Base-by-base conservation (phyloP, 2,113 vertebrate genomes). In the Oostethus manadensis region DNA sequence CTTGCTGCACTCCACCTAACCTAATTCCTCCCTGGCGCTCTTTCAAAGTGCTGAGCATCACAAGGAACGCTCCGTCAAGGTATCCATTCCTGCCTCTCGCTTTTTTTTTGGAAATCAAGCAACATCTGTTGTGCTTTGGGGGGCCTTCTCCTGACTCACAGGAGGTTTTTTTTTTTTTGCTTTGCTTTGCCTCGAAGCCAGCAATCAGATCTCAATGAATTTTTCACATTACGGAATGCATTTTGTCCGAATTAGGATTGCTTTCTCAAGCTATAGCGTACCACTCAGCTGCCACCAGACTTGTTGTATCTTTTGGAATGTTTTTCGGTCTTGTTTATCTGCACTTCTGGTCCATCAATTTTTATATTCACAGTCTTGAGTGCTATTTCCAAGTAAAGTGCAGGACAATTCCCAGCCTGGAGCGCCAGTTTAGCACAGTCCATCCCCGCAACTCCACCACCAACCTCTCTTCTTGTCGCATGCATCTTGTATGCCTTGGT, bases 11-110 rank as follows among this genome's bases (percentile, higher is more conserved):
- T 88, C 79, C 82, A 61, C 70, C 78, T 89, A 86, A 91, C 88
- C 89, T 76, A 90, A 86, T 89, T 91, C 80, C 87, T 85, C 66
- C 74, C 79, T 81, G 84, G 78, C 80, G 42, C 66, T 78, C 70
- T 21, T 86, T 81, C 83, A 55, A 55, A 86, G 76, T 64, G 66
- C 75, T 77, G 84, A 81, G 80, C 85, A 78, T 83, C 79, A 79
- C 75, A 77, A 79, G 87, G 68, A 75, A 78, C 64, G 68, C 43
- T 44, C 78, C 74, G 77, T 87, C 84, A 80, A 83, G 73, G 84
- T 75, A 78, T 64, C 64, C 66, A 51, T 60, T 53, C 66, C 60
- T 63, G 73, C 72, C 62, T 71, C 67, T 77, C 74, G 38, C 35
- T 4, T 55, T 84, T 79, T 74, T 86, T 86, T 84, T 62, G 74